Conservation (phyloP, 2,113 vertebrate species). For the Mesoclemmys tuberculata region DNA sequence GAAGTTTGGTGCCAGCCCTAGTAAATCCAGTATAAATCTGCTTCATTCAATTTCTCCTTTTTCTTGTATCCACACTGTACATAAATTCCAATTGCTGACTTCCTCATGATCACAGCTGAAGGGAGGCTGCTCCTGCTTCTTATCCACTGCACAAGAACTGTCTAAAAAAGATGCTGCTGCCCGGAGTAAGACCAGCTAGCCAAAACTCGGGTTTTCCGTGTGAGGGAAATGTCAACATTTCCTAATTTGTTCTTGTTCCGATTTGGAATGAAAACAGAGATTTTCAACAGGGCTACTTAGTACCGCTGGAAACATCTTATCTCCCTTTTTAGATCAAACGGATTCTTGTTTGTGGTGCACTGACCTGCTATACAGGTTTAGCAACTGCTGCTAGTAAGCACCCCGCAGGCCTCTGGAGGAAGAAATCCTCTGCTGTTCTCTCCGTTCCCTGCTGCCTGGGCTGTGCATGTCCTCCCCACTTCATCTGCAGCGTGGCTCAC, state of each 20-base stretch:
- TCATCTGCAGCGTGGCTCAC: background rate
- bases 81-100: background rate
- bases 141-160: background rate
- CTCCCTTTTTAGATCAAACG: background rate
- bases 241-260: background rate
- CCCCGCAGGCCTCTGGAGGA: too few species aligned
- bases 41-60: background rate
- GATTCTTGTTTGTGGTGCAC: background rate
- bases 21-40: background rate
- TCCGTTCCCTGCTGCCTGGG: background rate
- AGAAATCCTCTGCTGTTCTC: background rate
- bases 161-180: background rate
- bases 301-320: background rate
- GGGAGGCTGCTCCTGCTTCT: background rate
- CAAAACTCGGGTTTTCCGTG: background rate
- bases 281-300: background rate
- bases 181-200: background rate
- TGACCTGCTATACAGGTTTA: background rate
- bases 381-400: background rate
- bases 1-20: background rate
- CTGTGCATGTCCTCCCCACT: background rate
- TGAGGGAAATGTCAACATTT: background rate
- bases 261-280: background rate
- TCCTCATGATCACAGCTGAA: background rate
- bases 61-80: background rate